phyloP scores from a whole-genome alignment of 2,797 vertebrate species.

The Antrozous pallidus region DNA sequence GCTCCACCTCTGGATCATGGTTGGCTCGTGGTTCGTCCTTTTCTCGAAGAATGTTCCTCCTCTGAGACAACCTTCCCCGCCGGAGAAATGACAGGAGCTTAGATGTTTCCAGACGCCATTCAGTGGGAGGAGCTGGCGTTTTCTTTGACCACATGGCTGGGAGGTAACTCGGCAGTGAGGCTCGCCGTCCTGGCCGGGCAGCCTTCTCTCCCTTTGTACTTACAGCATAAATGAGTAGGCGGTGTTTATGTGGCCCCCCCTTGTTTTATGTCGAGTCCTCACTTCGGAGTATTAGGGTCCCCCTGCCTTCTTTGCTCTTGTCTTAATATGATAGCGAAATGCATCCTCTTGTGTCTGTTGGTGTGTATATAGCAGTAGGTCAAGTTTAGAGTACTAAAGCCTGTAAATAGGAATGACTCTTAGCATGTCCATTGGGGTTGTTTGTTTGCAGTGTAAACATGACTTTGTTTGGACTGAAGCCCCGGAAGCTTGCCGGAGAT shows the following conservation, averaged over 20 bases:
- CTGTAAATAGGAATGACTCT: conserved; percentile 68
- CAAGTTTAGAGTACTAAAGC: conserved; percentile 49
- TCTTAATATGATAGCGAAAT: conserved; percentile 25
- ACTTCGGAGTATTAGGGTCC: conserved; percentile 21
- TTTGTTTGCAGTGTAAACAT: conserved; percentile 47
- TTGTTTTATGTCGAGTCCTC: conserved; percentile 16
- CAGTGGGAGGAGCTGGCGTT: conserved; percentile 8
- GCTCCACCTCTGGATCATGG: neutral
- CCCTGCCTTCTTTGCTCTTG: conserved; percentile 8
- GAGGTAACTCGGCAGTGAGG: neutral
- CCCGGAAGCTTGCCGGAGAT: conserved; percentile 56
- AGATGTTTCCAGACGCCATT: conserved; percentile 23
- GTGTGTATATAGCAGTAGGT: conserved; percentile 65
- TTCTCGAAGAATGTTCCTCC: conserved; percentile 13
- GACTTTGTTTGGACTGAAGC: conserved; percentile 46
- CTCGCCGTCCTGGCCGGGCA: neutral
- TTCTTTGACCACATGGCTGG: neutral
- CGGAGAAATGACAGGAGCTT: conserved; percentile 3
- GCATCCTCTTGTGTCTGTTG: conserved; percentile 36
- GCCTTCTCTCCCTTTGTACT: conserved; percentile 1
- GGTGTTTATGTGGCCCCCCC: neutral
- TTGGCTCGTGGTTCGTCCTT: neutral
- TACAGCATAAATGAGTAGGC: neutral
- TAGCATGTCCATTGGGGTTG: conserved; percentile 49
- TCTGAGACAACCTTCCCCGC: conserved; percentile 26